phyloP scores from a whole-genome alignment of 2,888 invertebrate species.

The Scaptomyza parva region DNA sequence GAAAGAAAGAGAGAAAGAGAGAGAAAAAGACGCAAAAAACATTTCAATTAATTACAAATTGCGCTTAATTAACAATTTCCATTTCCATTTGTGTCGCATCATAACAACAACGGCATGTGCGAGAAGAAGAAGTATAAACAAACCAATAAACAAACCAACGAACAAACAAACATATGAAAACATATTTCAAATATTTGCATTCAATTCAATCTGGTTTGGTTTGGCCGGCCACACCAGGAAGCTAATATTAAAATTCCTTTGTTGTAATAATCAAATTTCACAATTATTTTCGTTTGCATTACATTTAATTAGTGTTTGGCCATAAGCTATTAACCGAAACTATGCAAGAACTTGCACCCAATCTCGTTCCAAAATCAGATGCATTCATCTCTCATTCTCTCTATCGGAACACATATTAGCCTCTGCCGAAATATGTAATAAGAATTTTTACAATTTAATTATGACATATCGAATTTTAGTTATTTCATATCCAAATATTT shows the following conservation, averaged over 20 bases:
- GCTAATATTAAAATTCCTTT: background rate
- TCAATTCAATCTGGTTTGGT: no score
- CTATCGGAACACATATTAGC: no score
- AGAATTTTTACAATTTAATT: no score
- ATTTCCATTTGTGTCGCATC: slow-evolving; percentile 24
- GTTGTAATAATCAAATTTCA: slow-evolving; percentile 1
- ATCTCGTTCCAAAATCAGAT: background rate
- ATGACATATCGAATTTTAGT: no score
- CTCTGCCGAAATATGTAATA: no score
- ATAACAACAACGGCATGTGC: background rate
- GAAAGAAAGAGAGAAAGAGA: background rate
- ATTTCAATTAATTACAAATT: slow-evolving; percentile 48
- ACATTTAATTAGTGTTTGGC: background rate
- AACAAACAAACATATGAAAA: no score
- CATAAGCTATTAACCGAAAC: background rate
- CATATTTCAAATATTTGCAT: slow-evolving; percentile 31
- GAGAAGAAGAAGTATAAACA: background rate
- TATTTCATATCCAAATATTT: no score
- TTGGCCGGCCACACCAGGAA: background rate
- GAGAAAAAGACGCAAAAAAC: slow-evolving; percentile 8
- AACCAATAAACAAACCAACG: background rate
- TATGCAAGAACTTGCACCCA: background rate
- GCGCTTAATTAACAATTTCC: slow-evolving; percentile 36
- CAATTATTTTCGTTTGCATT: background rate
- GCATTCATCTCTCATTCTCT: no score